These are phyloP conservation scores for Sarcophilus harrisii DNA, from an alignment of 2,797 vertebrate genomes.

Conservation along the genomic window DNA sequence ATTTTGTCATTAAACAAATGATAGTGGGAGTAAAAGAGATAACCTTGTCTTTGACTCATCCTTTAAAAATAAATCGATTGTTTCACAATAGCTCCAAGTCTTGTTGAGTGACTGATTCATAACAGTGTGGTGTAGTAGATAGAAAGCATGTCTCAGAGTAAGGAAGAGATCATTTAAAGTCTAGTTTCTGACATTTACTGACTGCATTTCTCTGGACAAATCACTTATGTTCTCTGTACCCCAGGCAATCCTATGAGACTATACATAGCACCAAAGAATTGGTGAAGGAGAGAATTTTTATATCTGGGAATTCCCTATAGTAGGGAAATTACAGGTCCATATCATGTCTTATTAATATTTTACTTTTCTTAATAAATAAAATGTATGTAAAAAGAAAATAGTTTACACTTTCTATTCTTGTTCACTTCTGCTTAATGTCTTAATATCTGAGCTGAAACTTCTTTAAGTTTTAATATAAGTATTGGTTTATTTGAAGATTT, in stretches of 20 bases:
- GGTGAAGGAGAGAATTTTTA: background rate
- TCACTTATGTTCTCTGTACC: background rate
- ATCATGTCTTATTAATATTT: background rate
- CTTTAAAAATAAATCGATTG: background rate
- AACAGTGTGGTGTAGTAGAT: background rate
- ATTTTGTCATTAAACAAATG: background rate
- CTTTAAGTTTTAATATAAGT: background rate
- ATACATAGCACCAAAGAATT: background rate
- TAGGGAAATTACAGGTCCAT: background rate
- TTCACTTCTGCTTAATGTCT: background rate
- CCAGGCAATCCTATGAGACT: background rate
- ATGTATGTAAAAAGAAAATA: background rate
- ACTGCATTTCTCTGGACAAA: background rate
- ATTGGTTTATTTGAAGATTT: background rate
- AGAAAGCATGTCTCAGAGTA: background rate
- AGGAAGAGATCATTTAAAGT: background rate
- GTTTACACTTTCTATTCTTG: background rate
- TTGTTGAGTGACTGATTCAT: background rate
- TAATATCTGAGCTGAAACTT: background rate
- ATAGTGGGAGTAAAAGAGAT: background rate
- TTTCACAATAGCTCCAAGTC: background rate
- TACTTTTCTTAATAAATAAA: background rate
- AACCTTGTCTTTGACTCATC: background rate
- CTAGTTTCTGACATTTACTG: background rate
- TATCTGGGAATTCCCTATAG: background rate